These are phyloP conservation scores for Tuberolachnus salignus DNA, from an alignment of 2,888 invertebrate species.

Conservation along the genomic window DNA sequence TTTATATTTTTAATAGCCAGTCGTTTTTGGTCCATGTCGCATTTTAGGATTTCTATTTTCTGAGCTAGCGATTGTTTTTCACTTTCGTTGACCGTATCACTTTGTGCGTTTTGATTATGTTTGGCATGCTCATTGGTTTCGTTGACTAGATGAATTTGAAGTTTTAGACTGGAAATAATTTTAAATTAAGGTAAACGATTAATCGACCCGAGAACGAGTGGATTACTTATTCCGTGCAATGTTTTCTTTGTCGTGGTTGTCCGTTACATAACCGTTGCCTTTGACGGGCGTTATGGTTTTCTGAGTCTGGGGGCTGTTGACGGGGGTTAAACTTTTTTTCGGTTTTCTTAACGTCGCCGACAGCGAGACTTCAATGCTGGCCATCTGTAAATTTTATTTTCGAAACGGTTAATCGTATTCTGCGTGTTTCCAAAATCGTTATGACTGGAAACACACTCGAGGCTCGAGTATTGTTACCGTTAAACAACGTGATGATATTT, in stretches of 20 bases:
- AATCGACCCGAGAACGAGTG: background rate
- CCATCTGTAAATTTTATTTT: slow-evolving; percentile 70
- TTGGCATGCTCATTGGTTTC: slow-evolving; percentile 46
- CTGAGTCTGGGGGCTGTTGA: slow-evolving; percentile 35
- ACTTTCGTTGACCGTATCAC: slow-evolving; percentile 48
- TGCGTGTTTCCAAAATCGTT: slow-evolving; percentile 9
- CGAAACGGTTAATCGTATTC: background rate
- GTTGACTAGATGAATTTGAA: slow-evolving; percentile 40
- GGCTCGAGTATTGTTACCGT: slow-evolving; percentile 2
- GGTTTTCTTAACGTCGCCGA: slow-evolving; percentile 68
- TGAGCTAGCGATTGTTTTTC: slow-evolving; percentile 64
- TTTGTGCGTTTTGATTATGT: slow-evolving; percentile 39
- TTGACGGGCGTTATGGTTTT: slow-evolving; percentile 25
- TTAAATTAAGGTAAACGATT: background rate
- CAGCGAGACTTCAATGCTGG: slow-evolving; percentile 81
- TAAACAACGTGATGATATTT: background rate
- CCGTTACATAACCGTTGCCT: slow-evolving; percentile 31
- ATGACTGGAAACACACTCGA: background rate
- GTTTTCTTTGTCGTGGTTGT: slow-evolving; percentile 45
- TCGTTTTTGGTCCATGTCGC: slow-evolving; percentile 79
- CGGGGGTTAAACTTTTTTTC: slow-evolving; percentile 56
- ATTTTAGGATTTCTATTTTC: slow-evolving; percentile 68
- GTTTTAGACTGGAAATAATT: slow-evolving; percentile 12
- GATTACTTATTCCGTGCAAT: slow-evolving; percentile 28
- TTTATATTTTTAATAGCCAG: slow-evolving; percentile 81